Conservation (phyloP, 2,113 vertebrate species). For the Phainopepla nitens region DNA sequence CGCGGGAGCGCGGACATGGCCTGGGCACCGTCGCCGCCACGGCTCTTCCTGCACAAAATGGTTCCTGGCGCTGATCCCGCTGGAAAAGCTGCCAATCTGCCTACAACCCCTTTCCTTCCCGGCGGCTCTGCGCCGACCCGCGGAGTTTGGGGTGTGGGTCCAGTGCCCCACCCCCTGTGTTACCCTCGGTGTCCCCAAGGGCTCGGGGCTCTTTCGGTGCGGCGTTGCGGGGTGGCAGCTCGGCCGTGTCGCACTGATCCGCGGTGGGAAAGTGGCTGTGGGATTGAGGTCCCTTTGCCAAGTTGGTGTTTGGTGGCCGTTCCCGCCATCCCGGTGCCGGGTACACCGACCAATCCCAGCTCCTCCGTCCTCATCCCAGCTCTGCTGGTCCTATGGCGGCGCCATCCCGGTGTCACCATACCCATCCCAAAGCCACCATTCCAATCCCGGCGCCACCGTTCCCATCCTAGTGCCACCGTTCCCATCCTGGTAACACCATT, state of each 20-base stretch:
- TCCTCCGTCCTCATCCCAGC: neutral
- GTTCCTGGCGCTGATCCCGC: neutral
- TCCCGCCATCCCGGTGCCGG: rapidly evolving
- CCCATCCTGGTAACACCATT: rapidly evolving
- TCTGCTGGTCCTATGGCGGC: too few relatives aligned
- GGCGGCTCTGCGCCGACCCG: rapidly evolving
- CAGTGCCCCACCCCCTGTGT: neutral
- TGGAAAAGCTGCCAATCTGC: neutral
- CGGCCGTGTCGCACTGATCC: rapidly evolving
- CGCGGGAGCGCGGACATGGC: neutral
- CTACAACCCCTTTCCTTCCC: rapidly evolving
- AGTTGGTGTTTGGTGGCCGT: rapidly evolving
- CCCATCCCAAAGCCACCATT: rapidly evolving
- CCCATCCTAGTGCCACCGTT: too few relatives aligned
- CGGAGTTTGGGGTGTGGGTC: neutral
- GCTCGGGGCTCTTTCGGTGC: rapidly evolving
- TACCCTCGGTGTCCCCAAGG: neutral
- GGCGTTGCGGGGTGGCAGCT: rapidly evolving
- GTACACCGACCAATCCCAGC: neutral
- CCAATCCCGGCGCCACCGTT: rapidly evolving
- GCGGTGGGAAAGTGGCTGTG: rapidly evolving
- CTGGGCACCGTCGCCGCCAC: neutral
- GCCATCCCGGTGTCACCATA: rapidly evolving
- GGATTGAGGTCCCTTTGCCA: neutral
- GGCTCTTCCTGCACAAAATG: neutral